These are phyloP conservation scores for Nothoprocta perdicaria DNA, from an alignment of 2,113 vertebrate species.

Conservation along the genomic window DNA sequence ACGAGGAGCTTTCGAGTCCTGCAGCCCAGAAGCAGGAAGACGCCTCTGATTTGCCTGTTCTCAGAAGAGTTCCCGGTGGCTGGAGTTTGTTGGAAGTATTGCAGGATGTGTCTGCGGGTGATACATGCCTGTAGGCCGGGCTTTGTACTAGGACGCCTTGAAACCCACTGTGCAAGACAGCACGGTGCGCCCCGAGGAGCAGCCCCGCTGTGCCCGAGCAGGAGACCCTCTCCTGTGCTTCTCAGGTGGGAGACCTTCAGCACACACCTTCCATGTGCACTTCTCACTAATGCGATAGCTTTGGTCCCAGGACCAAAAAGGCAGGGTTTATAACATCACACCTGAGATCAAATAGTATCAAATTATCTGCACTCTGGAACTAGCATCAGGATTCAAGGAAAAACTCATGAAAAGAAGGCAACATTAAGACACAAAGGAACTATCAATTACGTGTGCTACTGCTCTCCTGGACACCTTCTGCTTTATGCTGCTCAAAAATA, in stretches of 20 bases:
- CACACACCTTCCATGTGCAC: fast-evolving
- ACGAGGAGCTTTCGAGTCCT: background rate
- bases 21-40: too few relatives aligned
- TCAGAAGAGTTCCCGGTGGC: background rate
- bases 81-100: background rate
- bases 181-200: background rate
- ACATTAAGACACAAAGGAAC: background rate
- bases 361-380: background rate
- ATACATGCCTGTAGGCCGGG: background rate
- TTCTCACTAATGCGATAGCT: background rate
- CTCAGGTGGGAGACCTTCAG: background rate
- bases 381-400: background rate
- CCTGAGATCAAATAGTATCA: background rate
- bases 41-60: background rate
- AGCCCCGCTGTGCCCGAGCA: background rate
- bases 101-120: background rate
- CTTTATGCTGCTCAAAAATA: background rate
- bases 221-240: fast-evolving
- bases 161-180: background rate
- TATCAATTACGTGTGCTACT: background rate
- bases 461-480: background rate
- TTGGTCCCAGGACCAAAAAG: background rate
- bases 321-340: background rate
- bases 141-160: background rate
- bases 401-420: background rate